A percentile compares a stretch with the other conserved stretches of the same genome.
phyloP scores from a whole-genome alignment of 2,888 invertebrate genomes.

The Malacosoma neustria region DNA sequence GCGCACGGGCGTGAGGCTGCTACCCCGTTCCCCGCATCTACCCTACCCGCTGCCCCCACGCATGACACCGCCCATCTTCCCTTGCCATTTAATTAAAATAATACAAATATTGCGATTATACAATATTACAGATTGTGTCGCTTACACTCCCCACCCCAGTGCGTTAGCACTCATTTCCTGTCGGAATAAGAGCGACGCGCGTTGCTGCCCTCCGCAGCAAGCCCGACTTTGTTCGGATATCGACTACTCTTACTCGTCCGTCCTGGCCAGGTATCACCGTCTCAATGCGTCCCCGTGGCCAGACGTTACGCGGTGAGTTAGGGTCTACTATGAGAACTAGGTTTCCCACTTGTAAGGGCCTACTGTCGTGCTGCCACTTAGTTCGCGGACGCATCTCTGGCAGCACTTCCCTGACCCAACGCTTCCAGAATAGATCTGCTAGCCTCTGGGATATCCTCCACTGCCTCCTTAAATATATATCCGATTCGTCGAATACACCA shows the following conservation, averaged over 20 bases:
- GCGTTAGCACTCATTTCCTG: too few species aligned
- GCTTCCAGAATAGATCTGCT: slow-evolving; percentile 10
- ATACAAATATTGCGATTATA: too few species aligned
- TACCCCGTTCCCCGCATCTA: too few species aligned
- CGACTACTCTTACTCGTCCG: slow-evolving; percentile 1
- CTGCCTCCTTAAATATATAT: slow-evolving; percentile 7
- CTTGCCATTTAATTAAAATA: too few species aligned
- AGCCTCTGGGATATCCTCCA: slow-evolving; percentile 11
- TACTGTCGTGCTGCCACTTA: slow-evolving; percentile 5
- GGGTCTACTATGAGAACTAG: slow-evolving; percentile 3
- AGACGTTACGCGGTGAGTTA: not conserved
- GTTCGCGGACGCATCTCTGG: slow-evolving; percentile 9
- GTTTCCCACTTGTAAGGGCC: slow-evolving; percentile 5
- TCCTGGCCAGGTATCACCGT: not conserved
- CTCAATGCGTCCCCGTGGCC: slow-evolving; percentile 1
- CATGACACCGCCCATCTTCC: too few species aligned
- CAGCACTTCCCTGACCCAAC: slow-evolving; percentile 8
- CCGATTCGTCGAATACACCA: slow-evolving; percentile 4
- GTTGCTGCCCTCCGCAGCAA: slow-evolving; percentile 1
- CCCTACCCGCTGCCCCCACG: too few species aligned
- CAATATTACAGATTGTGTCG: too few species aligned
- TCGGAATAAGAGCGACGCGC: slow-evolving; percentile 1
- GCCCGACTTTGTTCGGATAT: not conserved
- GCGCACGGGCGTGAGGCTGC: too few species aligned
- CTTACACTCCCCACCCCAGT: too few species aligned